A percentile compares a stretch with the other conserved stretches of the same genome.
phyloP scores from a whole-genome alignment of 1,140 invertebrate genomes.

The Pissodes strobi region DNA sequence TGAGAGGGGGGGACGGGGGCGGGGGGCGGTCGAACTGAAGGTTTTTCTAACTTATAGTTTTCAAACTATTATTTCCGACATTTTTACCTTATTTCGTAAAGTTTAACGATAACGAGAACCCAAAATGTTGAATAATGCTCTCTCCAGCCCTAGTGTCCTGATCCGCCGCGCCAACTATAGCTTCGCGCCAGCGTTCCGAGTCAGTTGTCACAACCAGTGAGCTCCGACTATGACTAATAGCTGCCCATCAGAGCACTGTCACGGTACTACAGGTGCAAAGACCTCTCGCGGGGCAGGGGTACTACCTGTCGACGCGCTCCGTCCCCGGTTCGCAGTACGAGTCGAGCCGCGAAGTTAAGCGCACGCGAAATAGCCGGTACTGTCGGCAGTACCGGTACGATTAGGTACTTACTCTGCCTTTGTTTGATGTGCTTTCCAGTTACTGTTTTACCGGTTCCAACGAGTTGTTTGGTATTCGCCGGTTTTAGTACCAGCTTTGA shows the following conservation, averaged over 20 bases:
- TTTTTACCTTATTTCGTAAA: too few relatives aligned
- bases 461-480: conserved; percentile 5
- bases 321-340: conserved; percentile 44
- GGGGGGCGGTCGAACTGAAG: too few relatives aligned
- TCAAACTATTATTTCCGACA: too few relatives aligned
- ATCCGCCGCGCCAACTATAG: not conserved
- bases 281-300: conserved; percentile 47
- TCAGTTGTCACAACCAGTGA: conserved; percentile 46
- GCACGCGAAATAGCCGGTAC: conserved; percentile 17
- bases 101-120: too few relatives aligned
- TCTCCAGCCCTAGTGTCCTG: too few relatives aligned
- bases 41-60: too few relatives aligned
- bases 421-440: conserved; percentile 26
- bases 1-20: too few relatives aligned
- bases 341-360: conserved; percentile 40
- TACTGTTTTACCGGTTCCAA: conserved; percentile 22
- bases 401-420: conserved; percentile 13
- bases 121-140: too few relatives aligned
- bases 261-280: conserved; percentile 54
- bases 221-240: conserved; percentile 52
- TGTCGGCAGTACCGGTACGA: conserved; percentile 8
- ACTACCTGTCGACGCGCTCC: conserved; percentile 48
- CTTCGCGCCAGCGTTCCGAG: conserved; percentile 44
- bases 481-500: not conserved
- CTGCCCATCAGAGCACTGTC: conserved; percentile 48